Conservation (phyloP, 2,888 invertebrate genomes). For the Dryobotodes eremita region DNA sequence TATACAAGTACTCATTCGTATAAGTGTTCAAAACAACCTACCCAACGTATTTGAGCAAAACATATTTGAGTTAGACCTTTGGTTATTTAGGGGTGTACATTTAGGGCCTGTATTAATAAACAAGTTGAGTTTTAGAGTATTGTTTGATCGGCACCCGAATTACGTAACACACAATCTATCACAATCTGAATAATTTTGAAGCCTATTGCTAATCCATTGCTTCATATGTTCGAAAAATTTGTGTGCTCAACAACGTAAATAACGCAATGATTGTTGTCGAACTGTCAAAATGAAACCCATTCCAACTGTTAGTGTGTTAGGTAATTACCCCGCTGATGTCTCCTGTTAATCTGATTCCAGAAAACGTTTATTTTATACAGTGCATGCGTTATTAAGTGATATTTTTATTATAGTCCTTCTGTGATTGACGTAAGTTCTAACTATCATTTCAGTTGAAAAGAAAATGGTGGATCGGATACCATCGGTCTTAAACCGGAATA, state of each 20-base stretch:
- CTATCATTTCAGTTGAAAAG: not conserved
- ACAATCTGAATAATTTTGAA: too few relatives aligned
- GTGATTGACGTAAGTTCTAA: not conserved
- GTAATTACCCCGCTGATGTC: too few relatives aligned
- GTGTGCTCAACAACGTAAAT: too few relatives aligned
- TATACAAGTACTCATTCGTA: too few relatives aligned
- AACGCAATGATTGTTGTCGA: too few relatives aligned
- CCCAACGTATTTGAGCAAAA: not conserved
- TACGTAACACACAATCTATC: too few relatives aligned
- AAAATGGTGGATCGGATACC: not conserved
- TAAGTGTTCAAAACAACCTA: not conserved
- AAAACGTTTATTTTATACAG: not conserved
- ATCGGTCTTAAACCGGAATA: not conserved
- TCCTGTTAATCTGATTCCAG: not conserved
- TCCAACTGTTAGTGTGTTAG: too few relatives aligned
- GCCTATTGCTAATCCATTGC: too few relatives aligned
- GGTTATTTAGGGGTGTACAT: not conserved
- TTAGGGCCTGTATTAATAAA: not conserved
- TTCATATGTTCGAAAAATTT: too few relatives aligned
- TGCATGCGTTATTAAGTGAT: not conserved
- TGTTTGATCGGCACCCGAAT: too few relatives aligned
- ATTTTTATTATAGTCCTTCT: not conserved
- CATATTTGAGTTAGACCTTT: not conserved
- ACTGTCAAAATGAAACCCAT: too few relatives aligned
- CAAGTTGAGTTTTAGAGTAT: not conserved